Conservation (phyloP, 2,888 invertebrate species). For the Platerodrilus igneus region DNA sequence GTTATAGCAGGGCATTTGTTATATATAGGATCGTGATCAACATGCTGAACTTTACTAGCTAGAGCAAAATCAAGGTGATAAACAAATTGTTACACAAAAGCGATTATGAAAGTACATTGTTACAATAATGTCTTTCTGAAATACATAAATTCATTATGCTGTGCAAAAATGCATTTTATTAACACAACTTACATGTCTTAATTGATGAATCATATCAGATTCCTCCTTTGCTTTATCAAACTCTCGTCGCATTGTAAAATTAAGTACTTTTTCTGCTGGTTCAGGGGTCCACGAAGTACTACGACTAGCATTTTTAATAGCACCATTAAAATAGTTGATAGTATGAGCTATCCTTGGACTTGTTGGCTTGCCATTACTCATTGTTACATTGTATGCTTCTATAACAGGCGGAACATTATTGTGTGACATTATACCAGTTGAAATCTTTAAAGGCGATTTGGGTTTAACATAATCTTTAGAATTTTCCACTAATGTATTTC, state of each 20-base stretch:
- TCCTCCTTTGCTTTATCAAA: constrained; percentile 89
- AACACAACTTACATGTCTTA: constrained; percentile 74
- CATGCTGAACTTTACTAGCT: too few relatives aligned
- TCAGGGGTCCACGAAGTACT: constrained; percentile 73
- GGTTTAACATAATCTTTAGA: constrained; percentile 57
- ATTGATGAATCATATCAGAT: constrained; percentile 75
- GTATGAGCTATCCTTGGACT: constrained; percentile 54
- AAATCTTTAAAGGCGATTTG: constrained; percentile 60
- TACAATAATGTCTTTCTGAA: too few relatives aligned
- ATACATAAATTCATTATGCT: too few relatives aligned
- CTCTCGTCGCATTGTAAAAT: constrained; percentile 88
- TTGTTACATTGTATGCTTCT: constrained; percentile 47
- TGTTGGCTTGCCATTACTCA: constrained; percentile 37
- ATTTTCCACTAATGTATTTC: constrained; percentile 49
- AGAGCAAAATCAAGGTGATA: too few relatives aligned
- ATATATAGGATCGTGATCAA: too few relatives aligned
- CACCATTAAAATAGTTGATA: constrained; percentile 58
- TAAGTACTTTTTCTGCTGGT: constrained; percentile 67
- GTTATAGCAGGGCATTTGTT: too few relatives aligned
- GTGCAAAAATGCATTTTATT: too few relatives aligned
- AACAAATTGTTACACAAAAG: too few relatives aligned
- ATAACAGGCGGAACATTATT: constrained; percentile 50
- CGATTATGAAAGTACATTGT: too few relatives aligned
- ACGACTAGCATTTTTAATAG: constrained; percentile 47
- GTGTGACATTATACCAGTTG: constrained; percentile 57